These are phyloP conservation scores for Axis porcinus DNA, from an alignment of 2,113 vertebrate species.

Conservation along the genomic window DNA sequence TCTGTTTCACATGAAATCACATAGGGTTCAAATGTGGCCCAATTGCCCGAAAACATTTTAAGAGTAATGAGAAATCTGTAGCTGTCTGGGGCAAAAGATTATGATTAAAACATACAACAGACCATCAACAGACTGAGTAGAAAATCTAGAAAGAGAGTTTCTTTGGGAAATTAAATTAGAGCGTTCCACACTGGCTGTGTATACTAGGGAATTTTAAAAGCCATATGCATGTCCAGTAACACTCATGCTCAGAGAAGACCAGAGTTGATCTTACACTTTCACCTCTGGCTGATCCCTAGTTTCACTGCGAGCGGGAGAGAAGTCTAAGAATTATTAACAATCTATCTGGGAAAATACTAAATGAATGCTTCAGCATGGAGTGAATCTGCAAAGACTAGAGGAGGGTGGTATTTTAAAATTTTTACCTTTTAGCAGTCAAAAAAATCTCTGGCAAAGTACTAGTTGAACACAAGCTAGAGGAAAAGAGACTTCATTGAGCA, in stretches of 20 bases:
- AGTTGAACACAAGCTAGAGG: background rate
- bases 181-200: background rate
- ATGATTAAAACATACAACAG: background rate
- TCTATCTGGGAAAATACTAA: background rate
- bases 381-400: background rate
- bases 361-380: background rate
- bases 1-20: background rate
- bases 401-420: background rate
- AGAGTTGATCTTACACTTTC: background rate
- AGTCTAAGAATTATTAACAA: background rate
- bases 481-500: background rate
- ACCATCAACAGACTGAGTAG: background rate
- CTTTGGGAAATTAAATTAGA: background rate
- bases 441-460: background rate
- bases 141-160: background rate
- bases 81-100: background rate
- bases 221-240: background rate
- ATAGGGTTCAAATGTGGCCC: background rate
- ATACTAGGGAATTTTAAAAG: background rate
- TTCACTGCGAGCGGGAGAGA: background rate
- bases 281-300: background rate
- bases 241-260: background rate
- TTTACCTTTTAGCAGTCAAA: background rate
- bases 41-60: background rate
- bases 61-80: background rate